Evolutionary conservation across 2,113 vertebrate genomes (phyloP).

Genomic region (Nothocercus julius): DNA sequence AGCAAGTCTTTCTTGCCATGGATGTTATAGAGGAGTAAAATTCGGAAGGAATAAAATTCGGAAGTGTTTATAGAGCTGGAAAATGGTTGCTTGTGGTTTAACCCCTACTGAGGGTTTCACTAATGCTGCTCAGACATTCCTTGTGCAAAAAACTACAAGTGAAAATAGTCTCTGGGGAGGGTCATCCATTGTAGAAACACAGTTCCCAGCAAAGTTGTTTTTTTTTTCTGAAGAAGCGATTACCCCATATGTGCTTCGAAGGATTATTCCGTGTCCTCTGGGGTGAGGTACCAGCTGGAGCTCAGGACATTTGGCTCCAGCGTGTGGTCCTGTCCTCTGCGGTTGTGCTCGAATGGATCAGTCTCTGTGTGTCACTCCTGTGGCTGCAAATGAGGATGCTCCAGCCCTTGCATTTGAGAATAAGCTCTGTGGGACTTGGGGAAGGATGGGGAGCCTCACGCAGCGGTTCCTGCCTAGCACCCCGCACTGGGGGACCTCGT

Average conservation of each 20-base stretch:
- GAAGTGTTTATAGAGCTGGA: not conserved
- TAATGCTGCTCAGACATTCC: not conserved
- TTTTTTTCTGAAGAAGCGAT: not conserved
- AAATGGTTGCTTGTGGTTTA: not conserved
- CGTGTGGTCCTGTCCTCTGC: not conserved
- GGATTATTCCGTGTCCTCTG: not conserved
- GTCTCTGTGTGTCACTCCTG: not conserved
- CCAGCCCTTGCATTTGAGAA: too few relatives aligned
- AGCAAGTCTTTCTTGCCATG: not conserved
- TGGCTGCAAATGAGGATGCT: not conserved
- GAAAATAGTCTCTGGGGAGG: not conserved
- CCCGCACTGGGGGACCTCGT: too few relatives aligned
- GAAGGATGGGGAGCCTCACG: too few relatives aligned
- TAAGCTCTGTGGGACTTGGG: too few relatives aligned
- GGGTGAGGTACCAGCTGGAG: not conserved
- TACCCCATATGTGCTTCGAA: not conserved
- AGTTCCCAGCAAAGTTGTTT: not conserved
- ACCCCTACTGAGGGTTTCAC: not conserved
- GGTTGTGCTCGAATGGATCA: not conserved
- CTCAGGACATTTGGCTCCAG: not conserved
- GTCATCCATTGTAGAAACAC: not conserved
- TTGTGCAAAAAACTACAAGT: not conserved
- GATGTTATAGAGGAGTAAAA: not conserved
- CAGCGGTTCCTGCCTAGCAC: too few relatives aligned
- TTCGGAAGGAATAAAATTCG: too few relatives aligned